A percentile compares a stretch with the other conserved stretches of the same genome.
Conservation (phyloP, 2,113 vertebrate genomes). For the Sturnira hondurensis region DNA sequence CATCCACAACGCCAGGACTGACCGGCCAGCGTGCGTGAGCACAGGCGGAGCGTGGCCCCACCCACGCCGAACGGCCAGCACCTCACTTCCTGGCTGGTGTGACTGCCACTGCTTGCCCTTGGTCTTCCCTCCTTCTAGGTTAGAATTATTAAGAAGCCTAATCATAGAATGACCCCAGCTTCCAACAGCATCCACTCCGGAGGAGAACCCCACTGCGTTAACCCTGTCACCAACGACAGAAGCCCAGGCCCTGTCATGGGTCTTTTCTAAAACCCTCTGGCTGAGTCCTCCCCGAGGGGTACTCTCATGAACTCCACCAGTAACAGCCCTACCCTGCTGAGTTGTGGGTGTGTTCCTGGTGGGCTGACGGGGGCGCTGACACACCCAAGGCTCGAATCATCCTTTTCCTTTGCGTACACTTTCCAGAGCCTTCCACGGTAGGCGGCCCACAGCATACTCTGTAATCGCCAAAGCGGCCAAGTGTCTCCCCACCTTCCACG, state of each 20-base stretch:
- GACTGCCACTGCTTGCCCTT: background rate
- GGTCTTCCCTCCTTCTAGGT: background rate
- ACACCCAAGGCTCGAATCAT: accelerated
- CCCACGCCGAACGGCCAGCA: background rate
- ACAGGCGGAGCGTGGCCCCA: background rate
- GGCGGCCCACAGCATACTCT: no score
- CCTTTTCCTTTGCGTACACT: background rate
- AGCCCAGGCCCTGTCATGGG: accelerated
- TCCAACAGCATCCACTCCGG: background rate
- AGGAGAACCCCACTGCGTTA: background rate
- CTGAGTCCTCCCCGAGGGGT: background rate
- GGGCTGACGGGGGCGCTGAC: background rate
- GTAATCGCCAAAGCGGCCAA: accelerated
- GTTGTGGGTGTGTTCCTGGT: background rate
- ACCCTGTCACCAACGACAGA: accelerated
- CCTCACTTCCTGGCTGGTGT: background rate
- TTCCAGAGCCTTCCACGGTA: background rate
- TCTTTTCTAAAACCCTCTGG: background rate
- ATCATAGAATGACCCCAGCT: background rate
- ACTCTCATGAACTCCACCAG: background rate
- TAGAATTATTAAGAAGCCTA: background rate
- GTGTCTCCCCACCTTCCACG: accelerated
- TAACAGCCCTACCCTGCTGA: accelerated
- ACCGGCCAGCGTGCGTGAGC: background rate
- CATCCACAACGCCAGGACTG: accelerated